Evolutionary conservation across 53 echinoderm and acorn worm genomes (phyloP), one percentile per base, ranked within the genome.

Genomic region (Holothuria scabra): DNA sequence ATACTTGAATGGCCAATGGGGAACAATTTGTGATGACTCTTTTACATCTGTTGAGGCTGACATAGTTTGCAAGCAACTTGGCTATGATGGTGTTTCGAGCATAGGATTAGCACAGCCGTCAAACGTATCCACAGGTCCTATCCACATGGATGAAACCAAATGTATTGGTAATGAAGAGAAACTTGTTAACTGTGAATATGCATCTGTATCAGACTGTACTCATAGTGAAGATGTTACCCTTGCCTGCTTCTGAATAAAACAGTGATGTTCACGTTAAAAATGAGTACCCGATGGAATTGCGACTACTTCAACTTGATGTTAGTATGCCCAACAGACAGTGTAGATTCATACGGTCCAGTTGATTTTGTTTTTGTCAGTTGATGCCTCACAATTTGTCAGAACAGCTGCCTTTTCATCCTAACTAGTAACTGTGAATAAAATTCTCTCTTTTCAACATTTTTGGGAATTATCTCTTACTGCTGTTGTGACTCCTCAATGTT

Each of bases 11-110:
- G 76, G 82, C 1, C 76, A 60, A 20, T 92, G 92, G 92, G 89
- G 92, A 1, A 89, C 92, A 13, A 75, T 92, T 8, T 92, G 92
- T 33, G 89, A 92, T 56, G 82, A 83, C 23, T 33, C 46, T 5
- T 92, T 89, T 89, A 86, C 82, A 49, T 28, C 68, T 1, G 31
- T 35, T 20, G 92, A 89, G 4, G 92, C 92, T 1, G 22, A 33
- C 24, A 89, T 92, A 9, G 83, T 92, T 0, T 92, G 92, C 46
- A 89, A 86, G 33, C 75, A 86, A 61, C 86, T 92, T 23, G 89
- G 92, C 25, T 89, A 67, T 55, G 85, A 52, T 19, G 83, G 86
- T 28, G 86, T 86, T 3, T 52, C 83, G 14, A 76, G 83, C 60
- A 86, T 86, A 72, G 85, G 75, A 22, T 25, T 69, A 14, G 3